A percentile compares a stretch with the other conserved stretches of the same genome.
Evolutionary conservation across 2,888 invertebrate species (phyloP).

Genomic region (Acronicta aceris): DNA sequence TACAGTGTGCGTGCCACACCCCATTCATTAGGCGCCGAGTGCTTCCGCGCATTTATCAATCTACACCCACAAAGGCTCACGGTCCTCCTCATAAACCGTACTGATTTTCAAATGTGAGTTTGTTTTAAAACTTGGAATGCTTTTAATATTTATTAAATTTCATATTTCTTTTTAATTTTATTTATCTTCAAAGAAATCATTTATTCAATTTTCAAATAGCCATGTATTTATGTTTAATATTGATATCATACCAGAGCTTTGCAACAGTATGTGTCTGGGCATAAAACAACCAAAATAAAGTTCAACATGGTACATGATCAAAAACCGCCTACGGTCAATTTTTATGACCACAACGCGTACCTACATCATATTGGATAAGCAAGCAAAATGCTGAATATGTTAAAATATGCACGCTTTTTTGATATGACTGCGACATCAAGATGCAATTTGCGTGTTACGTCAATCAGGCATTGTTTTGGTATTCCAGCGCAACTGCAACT

Average conservation of each 20-base stretch:
- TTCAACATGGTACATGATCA: constrained; percentile 35
- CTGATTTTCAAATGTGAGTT: constrained; percentile 45
- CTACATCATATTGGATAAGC: constrained; percentile 64
- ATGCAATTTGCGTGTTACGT: constrained; percentile 44
- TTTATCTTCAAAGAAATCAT: not conserved
- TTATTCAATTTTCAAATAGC: not conserved
- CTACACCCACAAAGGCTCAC: constrained; percentile 74
- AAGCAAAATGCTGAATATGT: constrained; percentile 57
- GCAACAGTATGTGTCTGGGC: not conserved
- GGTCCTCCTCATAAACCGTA: constrained; percentile 52
- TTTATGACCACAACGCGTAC: constrained; percentile 58
- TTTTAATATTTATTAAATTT: not conserved
- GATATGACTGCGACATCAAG: constrained; percentile 56
- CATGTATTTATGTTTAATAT: not conserved
- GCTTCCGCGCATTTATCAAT: constrained; percentile 89
- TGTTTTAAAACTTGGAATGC: constrained; percentile 23
- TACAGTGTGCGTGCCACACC: constrained; percentile 86
- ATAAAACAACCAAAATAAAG: constrained; percentile 47
- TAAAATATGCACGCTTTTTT: constrained; percentile 60
- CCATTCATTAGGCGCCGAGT: constrained; percentile 87
- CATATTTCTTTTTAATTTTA: not conserved
- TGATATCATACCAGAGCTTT: not conserved
- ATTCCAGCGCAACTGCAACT: constrained; percentile 17
- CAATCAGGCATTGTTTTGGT: constrained; percentile 47
- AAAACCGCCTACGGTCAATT: constrained; percentile 54